phyloP scores from a whole-genome alignment of 2,113 vertebrate species.

The Xenotilapia leptura region DNA sequence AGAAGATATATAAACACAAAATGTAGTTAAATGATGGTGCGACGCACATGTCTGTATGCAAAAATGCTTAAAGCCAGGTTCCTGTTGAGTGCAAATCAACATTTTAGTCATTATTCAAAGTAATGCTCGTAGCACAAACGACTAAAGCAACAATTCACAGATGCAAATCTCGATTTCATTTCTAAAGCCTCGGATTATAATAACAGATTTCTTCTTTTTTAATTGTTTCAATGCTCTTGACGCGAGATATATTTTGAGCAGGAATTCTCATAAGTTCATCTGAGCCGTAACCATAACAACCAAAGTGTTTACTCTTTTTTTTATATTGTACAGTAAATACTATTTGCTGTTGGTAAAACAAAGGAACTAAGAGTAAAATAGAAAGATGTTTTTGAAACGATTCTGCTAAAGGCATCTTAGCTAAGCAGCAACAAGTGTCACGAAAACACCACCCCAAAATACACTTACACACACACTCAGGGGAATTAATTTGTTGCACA shows the following conservation, averaged over 20 bases:
- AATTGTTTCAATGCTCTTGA: rapidly evolving
- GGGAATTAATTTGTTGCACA: background rate
- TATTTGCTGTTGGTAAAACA: background rate
- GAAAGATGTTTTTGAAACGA: background rate
- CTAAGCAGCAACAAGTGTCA: background rate
- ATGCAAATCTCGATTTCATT: background rate
- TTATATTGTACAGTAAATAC: background rate
- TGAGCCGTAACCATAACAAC: background rate
- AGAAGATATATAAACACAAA: constrained; percentile 5
- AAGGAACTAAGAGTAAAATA: background rate
- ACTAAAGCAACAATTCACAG: background rate
- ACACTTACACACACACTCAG: background rate
- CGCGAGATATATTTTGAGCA: background rate
- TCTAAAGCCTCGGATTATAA: background rate
- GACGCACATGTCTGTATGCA: background rate
- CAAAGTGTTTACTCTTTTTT: background rate
- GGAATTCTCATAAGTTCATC: background rate
- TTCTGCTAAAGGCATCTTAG: background rate
- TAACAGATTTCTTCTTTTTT: background rate
- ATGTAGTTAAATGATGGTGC: background rate
- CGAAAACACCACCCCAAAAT: background rate
- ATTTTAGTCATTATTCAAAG: background rate
- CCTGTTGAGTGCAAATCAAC: background rate
- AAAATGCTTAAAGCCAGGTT: background rate
- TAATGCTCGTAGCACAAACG: background rate